Conservation (phyloP, 2,113 vertebrate genomes). For the Cairina moschata region DNA sequence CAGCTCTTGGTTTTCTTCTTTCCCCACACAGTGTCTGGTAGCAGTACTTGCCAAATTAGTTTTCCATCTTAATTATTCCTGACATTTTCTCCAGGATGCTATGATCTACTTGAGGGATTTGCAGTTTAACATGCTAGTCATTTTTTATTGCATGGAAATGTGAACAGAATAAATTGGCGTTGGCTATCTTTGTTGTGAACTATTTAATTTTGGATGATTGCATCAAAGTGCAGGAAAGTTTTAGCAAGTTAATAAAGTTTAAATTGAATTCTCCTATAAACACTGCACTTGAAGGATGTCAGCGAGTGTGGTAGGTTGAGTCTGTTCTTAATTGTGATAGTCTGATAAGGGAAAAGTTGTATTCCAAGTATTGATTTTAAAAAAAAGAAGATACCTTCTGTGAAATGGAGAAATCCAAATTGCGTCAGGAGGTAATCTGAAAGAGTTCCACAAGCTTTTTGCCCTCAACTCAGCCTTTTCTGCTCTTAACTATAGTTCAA, state of each 20-base stretch:
- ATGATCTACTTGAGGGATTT: neutral
- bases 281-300: neutral
- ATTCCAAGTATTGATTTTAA: neutral
- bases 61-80: neutral
- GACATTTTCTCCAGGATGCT: neutral
- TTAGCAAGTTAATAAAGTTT: neutral
- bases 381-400: neutral
- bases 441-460: neutral
- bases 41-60: neutral
- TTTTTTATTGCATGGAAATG: neutral
- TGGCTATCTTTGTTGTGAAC: neutral
- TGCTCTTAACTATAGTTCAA: neutral
- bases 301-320: neutral
- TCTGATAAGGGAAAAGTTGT: neutral
- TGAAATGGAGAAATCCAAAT: neutral
- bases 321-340: neutral
- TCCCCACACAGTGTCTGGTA: neutral
- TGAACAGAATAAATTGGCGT: neutral
- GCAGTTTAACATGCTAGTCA: neutral
- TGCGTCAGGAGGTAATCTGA: neutral
- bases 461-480: neutral
- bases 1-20: neutral
- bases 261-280: neutral
- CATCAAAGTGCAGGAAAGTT: neutral
- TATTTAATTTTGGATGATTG: neutral